A percentile compares a stretch with the other conserved stretches of the same genome.
phyloP scores from a whole-genome alignment of 2,113 vertebrate species.

The Ciconia maguari region DNA sequence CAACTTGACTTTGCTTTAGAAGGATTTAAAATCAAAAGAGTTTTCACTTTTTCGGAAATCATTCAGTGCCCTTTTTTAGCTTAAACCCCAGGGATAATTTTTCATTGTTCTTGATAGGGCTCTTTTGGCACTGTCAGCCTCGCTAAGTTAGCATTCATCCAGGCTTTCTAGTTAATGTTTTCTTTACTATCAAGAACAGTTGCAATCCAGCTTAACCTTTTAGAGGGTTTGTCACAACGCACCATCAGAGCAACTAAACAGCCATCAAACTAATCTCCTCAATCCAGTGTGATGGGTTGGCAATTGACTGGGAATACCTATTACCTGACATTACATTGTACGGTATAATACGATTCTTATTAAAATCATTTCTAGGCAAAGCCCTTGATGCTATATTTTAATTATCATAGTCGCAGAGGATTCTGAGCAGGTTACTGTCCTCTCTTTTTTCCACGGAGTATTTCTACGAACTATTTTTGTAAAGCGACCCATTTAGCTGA shows the following conservation, averaged over 20 bases:
- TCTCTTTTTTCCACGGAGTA: not conserved
- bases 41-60: constrained; percentile 23
- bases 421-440: not conserved
- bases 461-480: not conserved
- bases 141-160: not conserved
- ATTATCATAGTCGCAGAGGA: not conserved
- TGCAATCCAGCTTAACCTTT: not conserved
- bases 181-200: not conserved
- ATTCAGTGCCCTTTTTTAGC: not conserved
- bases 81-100: constrained; percentile 36
- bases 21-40: constrained; percentile 64
- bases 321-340: not conserved
- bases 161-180: not conserved
- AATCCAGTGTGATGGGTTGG: fast-evolving
- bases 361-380: not conserved
- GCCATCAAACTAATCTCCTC: not conserved
- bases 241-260: not conserved
- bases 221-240: not conserved
- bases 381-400: not conserved
- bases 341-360: not conserved
- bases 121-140: not conserved
- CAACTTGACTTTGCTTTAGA: constrained; percentile 58
- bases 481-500: not conserved
- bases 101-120: not conserved
- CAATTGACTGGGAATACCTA: not conserved